Percentiles rank a stretch among this genome's conserved stretches.
Conservation (phyloP, 35 echinoderm and acorn worm species). For the Hemicentrotus pulcherrimus region DNA sequence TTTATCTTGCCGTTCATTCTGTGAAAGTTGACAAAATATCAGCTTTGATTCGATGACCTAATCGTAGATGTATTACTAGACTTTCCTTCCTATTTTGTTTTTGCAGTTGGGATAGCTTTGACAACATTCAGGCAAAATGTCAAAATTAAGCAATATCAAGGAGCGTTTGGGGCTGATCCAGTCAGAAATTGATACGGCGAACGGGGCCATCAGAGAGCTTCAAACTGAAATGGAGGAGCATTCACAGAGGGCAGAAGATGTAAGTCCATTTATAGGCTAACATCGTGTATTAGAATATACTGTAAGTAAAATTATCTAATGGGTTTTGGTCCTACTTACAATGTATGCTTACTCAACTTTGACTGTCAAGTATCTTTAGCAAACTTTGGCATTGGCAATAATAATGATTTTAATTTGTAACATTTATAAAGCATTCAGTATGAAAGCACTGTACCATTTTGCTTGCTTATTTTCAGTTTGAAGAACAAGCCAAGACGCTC, state of each 20-base stretch:
- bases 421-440: too few species aligned
- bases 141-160: background rate
- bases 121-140: background rate
- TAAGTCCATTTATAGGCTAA: background rate
- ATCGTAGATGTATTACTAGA: too few species aligned
- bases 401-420: too few species aligned
- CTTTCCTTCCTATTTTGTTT: background rate
- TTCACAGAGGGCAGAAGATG: background rate
- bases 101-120: background rate
- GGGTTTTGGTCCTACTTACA: too few species aligned
- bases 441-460: background rate
- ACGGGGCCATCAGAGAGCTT: background rate
- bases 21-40: too few species aligned
- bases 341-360: too few species aligned
- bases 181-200: background rate
- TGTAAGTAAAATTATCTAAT: background rate
- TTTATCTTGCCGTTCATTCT: too few species aligned
- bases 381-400: too few species aligned
- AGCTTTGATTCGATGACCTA: too few species aligned
- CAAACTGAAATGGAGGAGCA: background rate
- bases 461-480: background rate
- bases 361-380: too few species aligned
- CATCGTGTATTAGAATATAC: background rate
- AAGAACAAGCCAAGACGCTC: background rate
- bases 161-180: background rate